Evolutionary conservation across 2,888 invertebrate genomes (phyloP), one percentile per base, ranked within the genome.

Genomic region (Ectemnius lituratus): DNA sequence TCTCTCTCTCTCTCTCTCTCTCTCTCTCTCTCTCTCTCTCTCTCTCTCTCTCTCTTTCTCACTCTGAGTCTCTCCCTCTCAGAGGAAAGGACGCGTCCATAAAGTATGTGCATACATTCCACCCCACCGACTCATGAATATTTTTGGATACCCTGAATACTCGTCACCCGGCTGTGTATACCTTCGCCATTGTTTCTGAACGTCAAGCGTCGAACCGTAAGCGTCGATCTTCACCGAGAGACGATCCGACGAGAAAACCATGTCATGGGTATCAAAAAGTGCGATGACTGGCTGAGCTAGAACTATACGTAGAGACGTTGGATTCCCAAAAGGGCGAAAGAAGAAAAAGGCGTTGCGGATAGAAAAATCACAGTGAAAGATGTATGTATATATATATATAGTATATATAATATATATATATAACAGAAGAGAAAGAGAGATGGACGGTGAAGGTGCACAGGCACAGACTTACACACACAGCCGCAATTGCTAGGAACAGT

Each of bases 401-500:
- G 3, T 23, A 23, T 23, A 23, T 23, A 23, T 23, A 23, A 23
- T 2, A 37, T 37, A 37, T 37, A 37, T 11, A n/a, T 27, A 11
- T 47, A 14, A 45, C 8, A 56, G 56, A 58, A 63, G 49, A 71
- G 62, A 65, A 28, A 60, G 59, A 28, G 13, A 60, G 23, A 49
- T 37, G 37, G n/a, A 14, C 11, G 13, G n/a, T 3, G 13, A 18
- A 1, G 23, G 3, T 16, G n/a, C n/a, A 56, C 23, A 23, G 4
- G 20, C 23, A 16, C 14, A 28, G 23, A 23, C 3, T 23, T 23
- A 3, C 14, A 16, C 27, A 59, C 4, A 47, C 11, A 28, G 66
- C 47, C 70, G 80, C 78, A 83, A 83, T 83, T 79, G 79, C 75
- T 73, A 64, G 78, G 76, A 82, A 81, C 82, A 82, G 77, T 80